Conservation (phyloP, 2,113 vertebrate species). For the Barnardius zonarius region DNA sequence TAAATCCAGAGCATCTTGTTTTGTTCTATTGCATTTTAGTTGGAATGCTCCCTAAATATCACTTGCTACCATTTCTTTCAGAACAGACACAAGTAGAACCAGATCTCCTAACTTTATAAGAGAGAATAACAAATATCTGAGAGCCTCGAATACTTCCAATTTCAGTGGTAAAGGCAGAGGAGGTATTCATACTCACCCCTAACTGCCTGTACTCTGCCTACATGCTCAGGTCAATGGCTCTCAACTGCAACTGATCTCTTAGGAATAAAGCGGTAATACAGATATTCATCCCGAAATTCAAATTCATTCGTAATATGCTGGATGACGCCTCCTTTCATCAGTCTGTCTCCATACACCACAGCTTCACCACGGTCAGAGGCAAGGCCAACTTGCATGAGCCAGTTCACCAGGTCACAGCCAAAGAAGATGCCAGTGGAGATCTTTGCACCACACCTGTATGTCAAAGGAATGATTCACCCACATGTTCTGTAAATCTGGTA, state of each 20-base stretch:
- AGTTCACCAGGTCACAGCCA: slow-evolving; percentile 92
- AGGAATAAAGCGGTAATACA: slow-evolving; percentile 84
- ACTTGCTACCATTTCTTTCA: not conserved
- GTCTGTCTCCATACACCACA: slow-evolving; percentile 82
- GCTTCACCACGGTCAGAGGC: slow-evolving; percentile 87
- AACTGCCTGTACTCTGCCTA: not conserved
- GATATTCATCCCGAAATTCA: slow-evolving; percentile 83
- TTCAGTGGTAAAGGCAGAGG: not conserved
- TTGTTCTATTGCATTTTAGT: not conserved
- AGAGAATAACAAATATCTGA: not conserved
- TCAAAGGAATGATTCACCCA: slow-evolving; percentile 83
- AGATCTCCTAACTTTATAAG: not conserved
- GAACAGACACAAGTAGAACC: not conserved
- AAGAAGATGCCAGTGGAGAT: slow-evolving; percentile 83
- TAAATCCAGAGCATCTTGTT: not conserved
- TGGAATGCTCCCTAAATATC: not conserved
- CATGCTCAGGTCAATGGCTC: not conserved
- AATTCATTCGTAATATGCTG: slow-evolving; percentile 85
- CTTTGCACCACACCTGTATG: slow-evolving; percentile 83
- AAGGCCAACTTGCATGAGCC: slow-evolving; percentile 90
- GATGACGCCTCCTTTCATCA: slow-evolving; percentile 86
- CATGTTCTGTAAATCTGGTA: slow-evolving; percentile 82
- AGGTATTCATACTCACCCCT: not conserved
- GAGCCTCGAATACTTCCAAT: not conserved
- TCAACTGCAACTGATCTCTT: slow-evolving; percentile 34